Conservation (phyloP, 2,888 invertebrate genomes). For the Cheilosia vernalis region DNA sequence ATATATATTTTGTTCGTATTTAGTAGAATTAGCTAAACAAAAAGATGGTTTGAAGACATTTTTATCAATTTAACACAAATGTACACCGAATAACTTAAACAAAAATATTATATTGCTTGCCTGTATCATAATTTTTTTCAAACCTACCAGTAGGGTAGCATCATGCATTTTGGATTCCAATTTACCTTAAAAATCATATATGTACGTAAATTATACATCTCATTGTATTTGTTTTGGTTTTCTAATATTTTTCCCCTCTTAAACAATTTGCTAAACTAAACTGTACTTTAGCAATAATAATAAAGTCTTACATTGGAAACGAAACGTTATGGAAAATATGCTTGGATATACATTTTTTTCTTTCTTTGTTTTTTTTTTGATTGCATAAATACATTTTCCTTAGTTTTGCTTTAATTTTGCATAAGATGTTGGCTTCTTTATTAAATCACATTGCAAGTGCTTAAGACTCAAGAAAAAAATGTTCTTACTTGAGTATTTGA, state of each 20-base stretch:
- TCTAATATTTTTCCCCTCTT: constrained; percentile 6
- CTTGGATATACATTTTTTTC: constrained; percentile 31
- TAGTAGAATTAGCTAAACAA: constrained; percentile 42
- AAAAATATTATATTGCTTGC: constrained; percentile 68
- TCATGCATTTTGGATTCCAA: constrained; percentile 69
- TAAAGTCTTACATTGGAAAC: constrained; percentile 25
- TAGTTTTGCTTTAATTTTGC: constrained; percentile 57
- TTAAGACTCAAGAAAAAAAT: neutral
- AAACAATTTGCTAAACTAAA: constrained; percentile 25
- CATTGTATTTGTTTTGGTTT: constrained; percentile 25
- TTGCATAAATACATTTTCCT: constrained; percentile 35
- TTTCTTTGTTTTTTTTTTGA: constrained; percentile 21
- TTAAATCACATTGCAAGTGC: constrained; percentile 45
- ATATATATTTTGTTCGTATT: constrained; percentile 48
- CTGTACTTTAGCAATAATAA: constrained; percentile 28
- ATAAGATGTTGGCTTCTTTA: constrained; percentile 74
- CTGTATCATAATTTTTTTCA: constrained; percentile 28
- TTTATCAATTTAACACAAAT: constrained; percentile 76
- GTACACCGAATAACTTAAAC: constrained; percentile 76
- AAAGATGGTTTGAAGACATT: constrained; percentile 8
- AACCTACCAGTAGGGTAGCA: constrained; percentile 75
- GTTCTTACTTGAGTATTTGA: constrained; percentile 28
- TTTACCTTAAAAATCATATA: constrained; percentile 24
- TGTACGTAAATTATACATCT: constrained; percentile 27
- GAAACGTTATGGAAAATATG: constrained; percentile 25